These are phyloP conservation scores for Battus philenor DNA, from an alignment of 1,140 invertebrate species.

Conservation along the genomic window DNA sequence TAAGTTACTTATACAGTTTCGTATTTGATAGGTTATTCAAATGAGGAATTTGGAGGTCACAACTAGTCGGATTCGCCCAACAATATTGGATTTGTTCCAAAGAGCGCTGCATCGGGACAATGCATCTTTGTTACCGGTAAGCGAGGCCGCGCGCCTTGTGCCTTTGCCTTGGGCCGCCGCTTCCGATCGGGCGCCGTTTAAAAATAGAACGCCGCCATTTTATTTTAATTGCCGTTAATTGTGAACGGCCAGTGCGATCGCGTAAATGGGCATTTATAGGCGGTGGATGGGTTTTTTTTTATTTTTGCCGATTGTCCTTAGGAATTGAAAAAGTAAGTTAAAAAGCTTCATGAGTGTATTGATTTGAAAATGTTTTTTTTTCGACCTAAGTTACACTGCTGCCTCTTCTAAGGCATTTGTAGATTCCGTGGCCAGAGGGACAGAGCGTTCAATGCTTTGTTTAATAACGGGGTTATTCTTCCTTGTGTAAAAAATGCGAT, in stretches of 20 bases:
- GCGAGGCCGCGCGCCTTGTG: constrained; percentile 33
- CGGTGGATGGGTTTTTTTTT: neutral
- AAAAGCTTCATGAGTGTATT: too few species aligned
- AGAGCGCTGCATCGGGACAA: constrained; percentile 47
- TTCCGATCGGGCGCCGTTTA: constrained; percentile 47
- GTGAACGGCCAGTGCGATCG: constrained; percentile 13
- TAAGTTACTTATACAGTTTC: constrained; percentile 18
- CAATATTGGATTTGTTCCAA: constrained; percentile 71
- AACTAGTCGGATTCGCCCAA: constrained; percentile 43
- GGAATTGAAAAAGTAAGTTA: neutral
- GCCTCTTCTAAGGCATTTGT: too few species aligned
- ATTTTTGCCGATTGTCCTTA: constrained; percentile 8
- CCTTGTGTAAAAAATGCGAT: too few species aligned
- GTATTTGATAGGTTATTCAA: constrained; percentile 38
- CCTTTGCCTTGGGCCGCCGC: constrained; percentile 48
- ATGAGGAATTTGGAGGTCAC: constrained; percentile 69
- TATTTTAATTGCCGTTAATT: constrained; percentile 54
- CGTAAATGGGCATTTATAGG: neutral
- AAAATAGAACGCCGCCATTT: constrained; percentile 36
- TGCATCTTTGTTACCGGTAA: constrained; percentile 61
- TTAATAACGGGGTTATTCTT: too few species aligned
- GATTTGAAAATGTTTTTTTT: too few species aligned
- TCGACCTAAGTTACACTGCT: too few species aligned
- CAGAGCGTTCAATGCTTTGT: too few species aligned
- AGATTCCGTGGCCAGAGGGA: too few species aligned